A percentile compares a stretch with the other conserved stretches of the same genome.
Evolutionary conservation across 2,113 vertebrate genomes (phyloP).

Genomic region (Andinoacara biseriatus): DNA sequence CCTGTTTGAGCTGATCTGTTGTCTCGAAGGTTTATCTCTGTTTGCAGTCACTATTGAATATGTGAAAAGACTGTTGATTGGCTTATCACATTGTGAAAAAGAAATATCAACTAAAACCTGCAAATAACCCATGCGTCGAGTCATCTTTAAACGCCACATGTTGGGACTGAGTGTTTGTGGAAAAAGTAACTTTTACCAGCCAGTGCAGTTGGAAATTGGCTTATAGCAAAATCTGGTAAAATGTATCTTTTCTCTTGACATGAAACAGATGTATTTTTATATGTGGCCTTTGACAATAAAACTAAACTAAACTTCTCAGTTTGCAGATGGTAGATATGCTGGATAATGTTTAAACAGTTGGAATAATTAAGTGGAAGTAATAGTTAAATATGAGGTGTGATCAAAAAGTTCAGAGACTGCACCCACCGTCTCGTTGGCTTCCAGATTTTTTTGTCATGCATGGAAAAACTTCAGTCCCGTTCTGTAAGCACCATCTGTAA

Average conservation of each 20-base stretch:
- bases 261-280: conserved; percentile 1
- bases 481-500: background rate
- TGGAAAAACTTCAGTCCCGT: background rate
- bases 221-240: background rate
- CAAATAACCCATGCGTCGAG: background rate
- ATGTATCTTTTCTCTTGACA: background rate
- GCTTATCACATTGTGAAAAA: background rate
- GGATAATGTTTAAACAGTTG: background rate
- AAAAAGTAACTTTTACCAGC: conserved; percentile 8
- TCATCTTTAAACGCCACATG: conserved; percentile 11
- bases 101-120: background rate
- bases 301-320: background rate
- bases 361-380: background rate
- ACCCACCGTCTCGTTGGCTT: background rate
- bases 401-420: background rate
- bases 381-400: background rate
- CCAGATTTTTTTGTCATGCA: background rate
- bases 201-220: background rate
- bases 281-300: background rate
- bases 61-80: background rate
- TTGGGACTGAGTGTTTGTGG: background rate
- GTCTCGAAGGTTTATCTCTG: background rate
- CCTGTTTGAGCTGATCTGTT: conserved; percentile 26
- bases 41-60: background rate
- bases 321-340: background rate